phyloP scores from a whole-genome alignment of 1,140 invertebrate species.

The Drosophila paulistorum region DNA sequence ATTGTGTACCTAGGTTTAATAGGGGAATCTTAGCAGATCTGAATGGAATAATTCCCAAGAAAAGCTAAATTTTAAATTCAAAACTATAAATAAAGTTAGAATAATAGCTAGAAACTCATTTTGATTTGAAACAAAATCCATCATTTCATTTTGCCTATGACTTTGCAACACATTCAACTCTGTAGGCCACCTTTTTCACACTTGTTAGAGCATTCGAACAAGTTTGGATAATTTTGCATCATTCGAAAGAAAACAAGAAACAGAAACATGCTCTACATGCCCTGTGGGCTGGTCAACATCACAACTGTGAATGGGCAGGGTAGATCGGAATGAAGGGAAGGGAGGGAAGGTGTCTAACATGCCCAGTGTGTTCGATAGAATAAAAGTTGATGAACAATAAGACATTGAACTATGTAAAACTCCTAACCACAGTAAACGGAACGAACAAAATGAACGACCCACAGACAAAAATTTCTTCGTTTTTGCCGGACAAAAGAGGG shows the following conservation, averaged over 20 bases:
- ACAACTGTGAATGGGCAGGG: neutral
- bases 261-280: constrained; percentile 28
- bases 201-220: constrained; percentile 25
- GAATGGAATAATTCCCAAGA: too few species aligned
- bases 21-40: too few species aligned
- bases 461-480: constrained; percentile 47
- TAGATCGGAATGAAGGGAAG: neutral
- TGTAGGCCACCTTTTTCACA: constrained; percentile 12
- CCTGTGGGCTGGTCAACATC: constrained; percentile 11
- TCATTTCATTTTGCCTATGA: neutral
- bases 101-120: too few species aligned
- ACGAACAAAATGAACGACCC: constrained; percentile 25
- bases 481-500: constrained; percentile 32
- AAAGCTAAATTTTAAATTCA: too few species aligned
- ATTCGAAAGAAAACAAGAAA: constrained; percentile 28
- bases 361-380: constrained; percentile 48
- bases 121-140: neutral
- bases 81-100: too few species aligned
- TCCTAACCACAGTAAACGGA: constrained; percentile 52
- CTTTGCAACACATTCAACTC: neutral
- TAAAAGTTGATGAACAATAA: constrained; percentile 75
- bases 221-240: constrained; percentile 55
- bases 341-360: constrained; percentile 10
- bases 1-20: too few species aligned
- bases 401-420: constrained; percentile 73